Conservation (phyloP, 2,888 invertebrate genomes). For the Pseudoips prasinana region DNA sequence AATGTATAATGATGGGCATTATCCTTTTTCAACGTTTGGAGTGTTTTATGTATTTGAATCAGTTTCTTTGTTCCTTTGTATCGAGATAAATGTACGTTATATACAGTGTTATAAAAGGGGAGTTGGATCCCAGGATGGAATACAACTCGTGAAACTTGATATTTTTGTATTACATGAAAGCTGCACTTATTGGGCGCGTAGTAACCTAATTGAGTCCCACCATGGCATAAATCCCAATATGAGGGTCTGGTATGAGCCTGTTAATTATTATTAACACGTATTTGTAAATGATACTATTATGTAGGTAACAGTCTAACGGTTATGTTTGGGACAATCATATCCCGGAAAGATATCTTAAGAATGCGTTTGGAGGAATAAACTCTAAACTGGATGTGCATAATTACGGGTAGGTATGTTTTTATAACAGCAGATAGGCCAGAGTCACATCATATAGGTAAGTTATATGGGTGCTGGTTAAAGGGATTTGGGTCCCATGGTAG, state of each 20-base stretch:
- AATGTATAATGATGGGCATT: slow-evolving; percentile 80
- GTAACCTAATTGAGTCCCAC: slow-evolving; percentile 43
- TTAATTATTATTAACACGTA: slow-evolving; percentile 29
- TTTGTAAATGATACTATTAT: slow-evolving; percentile 25
- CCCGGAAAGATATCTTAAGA: too few relatives aligned
- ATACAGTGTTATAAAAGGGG: slow-evolving; percentile 63
- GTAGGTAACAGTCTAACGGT: too few relatives aligned
- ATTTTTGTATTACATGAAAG: slow-evolving; percentile 65
- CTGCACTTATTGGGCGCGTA: slow-evolving; percentile 56
- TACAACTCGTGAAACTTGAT: slow-evolving; percentile 71
- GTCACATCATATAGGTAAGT: slow-evolving; percentile 63
- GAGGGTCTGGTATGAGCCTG: slow-evolving; percentile 33
- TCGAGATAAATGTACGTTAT: slow-evolving; percentile 64
- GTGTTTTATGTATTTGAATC: slow-evolving; percentile 79
- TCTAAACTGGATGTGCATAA: too few relatives aligned
- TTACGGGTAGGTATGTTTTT: too few relatives aligned
- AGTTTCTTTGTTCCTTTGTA: slow-evolving; percentile 75
- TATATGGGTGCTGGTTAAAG: slow-evolving; percentile 65
- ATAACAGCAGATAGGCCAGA: too few relatives aligned
- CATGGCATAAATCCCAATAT: slow-evolving; percentile 31
- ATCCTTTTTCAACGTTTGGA: slow-evolving; percentile 74
- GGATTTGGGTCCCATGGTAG: slow-evolving; percentile 64
- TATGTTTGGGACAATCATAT: too few relatives aligned
- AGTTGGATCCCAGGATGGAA: slow-evolving; percentile 64
- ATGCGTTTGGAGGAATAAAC: too few relatives aligned